phyloP scores from a whole-genome alignment of 2,113 vertebrate genomes.

The Noturus placidus region DNA sequence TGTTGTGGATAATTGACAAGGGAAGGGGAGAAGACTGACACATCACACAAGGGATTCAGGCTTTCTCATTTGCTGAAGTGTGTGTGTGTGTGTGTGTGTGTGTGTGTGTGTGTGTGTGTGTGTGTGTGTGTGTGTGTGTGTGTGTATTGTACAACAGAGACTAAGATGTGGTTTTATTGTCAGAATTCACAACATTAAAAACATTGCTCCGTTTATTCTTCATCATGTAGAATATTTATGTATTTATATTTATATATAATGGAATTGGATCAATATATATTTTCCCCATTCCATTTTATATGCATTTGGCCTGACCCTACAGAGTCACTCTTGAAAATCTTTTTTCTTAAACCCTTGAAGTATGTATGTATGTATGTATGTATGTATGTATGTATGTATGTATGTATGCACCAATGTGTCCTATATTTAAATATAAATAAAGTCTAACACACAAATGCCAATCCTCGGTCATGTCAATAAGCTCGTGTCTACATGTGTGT shows the following conservation, averaged over 20 bases:
- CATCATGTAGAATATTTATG: not conserved
- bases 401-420: not conserved
- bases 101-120: constrained; percentile 33
- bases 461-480: constrained; percentile 13
- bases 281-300: not conserved
- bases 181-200: not conserved
- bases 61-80: constrained; percentile 64
- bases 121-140: constrained; percentile 34
- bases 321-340: too few species aligned
- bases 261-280: too few species aligned
- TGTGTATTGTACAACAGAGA: constrained; percentile 47
- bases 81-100: not conserved
- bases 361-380: too few species aligned
- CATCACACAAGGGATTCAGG: constrained; percentile 64
- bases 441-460: not conserved
- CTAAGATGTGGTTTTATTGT: not conserved
- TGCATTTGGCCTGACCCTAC: too few species aligned
- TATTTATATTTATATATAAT: too few species aligned
- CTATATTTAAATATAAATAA: not conserved
- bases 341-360: too few species aligned
- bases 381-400: too few species aligned
- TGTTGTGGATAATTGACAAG: constrained; percentile 67
- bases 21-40: constrained; percentile 72
- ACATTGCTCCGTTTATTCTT: not conserved
- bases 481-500: constrained; percentile 38